These are phyloP conservation scores for Onychomys leucogaster DNA, from an alignment of 2,797 vertebrate species.

Conservation along the genomic window DNA sequence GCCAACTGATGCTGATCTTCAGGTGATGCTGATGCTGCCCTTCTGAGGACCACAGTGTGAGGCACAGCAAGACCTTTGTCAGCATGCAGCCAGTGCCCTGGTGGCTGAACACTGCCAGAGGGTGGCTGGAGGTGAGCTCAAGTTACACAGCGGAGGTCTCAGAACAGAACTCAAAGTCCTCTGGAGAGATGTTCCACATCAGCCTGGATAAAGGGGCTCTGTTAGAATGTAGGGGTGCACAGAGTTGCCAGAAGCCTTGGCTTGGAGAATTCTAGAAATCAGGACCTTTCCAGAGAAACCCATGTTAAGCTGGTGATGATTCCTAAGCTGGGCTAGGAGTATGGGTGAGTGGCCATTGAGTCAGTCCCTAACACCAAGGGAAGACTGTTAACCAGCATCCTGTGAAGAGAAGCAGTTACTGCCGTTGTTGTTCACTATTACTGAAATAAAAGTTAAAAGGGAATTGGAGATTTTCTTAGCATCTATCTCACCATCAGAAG, in stretches of 20 bases:
- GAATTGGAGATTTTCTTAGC: constrained; percentile 29
- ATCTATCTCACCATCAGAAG: not conserved
- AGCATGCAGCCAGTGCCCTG: not conserved
- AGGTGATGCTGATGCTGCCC: not conserved
- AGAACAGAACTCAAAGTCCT: constrained; percentile 38
- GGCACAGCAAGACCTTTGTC: not conserved
- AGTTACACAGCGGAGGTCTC: constrained; percentile 16
- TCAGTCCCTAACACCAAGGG: not conserved
- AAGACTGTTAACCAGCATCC: not conserved
- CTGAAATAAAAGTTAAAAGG: constrained; percentile 13
- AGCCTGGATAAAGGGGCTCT: not conserved
- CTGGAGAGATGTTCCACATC: not conserved
- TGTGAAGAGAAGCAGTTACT: not conserved
- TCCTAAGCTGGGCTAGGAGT: not conserved
- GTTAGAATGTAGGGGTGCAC: not conserved
- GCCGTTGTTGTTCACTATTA: not conserved
- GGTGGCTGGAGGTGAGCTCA: constrained; percentile 38
- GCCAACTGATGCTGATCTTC: not conserved
- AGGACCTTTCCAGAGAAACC: constrained; percentile 37
- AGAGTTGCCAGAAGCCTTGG: not conserved
- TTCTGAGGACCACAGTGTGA: not conserved
- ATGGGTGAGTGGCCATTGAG: not conserved
- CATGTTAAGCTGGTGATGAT: not conserved
- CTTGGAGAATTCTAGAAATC: constrained; percentile 35
- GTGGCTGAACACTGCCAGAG: constrained; percentile 12